Evolutionary conservation across 2,888 invertebrate genomes (phyloP).

Genomic region (Theodoxus fluviatilis): DNA sequence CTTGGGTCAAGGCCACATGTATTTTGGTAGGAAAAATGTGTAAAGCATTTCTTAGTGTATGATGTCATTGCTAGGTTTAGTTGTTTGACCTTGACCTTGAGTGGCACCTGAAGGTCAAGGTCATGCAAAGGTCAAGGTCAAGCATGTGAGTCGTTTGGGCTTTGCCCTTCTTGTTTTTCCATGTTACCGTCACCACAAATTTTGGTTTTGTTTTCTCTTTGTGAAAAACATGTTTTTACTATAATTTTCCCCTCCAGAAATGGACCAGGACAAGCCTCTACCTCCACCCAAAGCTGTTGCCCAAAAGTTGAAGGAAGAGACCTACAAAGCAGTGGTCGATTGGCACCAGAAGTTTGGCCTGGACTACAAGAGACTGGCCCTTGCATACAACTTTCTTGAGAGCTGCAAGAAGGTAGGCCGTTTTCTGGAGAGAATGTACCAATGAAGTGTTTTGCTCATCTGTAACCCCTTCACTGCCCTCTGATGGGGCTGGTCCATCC

Average conservation of each 20-base stretch:
- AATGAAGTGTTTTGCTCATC: not conserved
- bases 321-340: slow-evolving; percentile 67
- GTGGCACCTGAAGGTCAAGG: too few relatives aligned
- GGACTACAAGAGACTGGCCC: slow-evolving; percentile 66
- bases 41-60: too few relatives aligned
- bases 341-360: slow-evolving; percentile 69
- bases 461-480: not conserved
- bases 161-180: too few relatives aligned
- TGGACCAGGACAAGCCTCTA: slow-evolving; percentile 65
- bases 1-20: too few relatives aligned
- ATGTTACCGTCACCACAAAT: too few relatives aligned
- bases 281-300: slow-evolving; percentile 69
- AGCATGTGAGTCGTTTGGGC: too few relatives aligned
- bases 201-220: not conserved
- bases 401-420: slow-evolving; percentile 64
- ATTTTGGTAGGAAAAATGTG: too few relatives aligned
- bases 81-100: too few relatives aligned
- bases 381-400: slow-evolving; percentile 67
- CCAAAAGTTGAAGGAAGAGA: slow-evolving; percentile 64
- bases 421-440: not conserved
- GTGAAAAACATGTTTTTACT: not conserved
- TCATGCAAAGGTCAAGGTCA: too few relatives aligned
- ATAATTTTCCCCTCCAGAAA: slow-evolving; percentile 45
- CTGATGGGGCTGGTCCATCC: too few relatives aligned
- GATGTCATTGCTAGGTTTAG: too few relatives aligned